Conservation (phyloP, 2,888 invertebrate species). For the Noctua janthe region DNA sequence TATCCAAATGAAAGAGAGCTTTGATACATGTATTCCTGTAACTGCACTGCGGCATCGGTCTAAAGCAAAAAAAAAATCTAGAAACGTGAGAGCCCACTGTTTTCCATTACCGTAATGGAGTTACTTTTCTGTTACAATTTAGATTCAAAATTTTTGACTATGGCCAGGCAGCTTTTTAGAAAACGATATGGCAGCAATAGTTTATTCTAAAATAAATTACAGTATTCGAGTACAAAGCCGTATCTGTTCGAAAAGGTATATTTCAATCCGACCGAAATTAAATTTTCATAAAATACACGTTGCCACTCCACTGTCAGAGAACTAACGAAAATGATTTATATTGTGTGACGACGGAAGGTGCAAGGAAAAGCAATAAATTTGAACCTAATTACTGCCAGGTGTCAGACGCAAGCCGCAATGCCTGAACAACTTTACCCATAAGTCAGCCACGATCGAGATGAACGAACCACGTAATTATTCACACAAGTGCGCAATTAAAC, state of each 20-base stretch:
- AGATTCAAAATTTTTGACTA: conserved; percentile 76
- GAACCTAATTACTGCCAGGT: conserved; percentile 86
- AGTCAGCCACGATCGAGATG: conserved; percentile 82
- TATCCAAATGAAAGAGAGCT: conserved; percentile 86
- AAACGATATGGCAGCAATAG: conserved; percentile 62
- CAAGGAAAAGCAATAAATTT: conserved; percentile 84
- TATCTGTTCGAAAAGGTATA: conserved; percentile 61
- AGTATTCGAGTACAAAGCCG: conserved; percentile 41
- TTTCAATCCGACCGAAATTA: conserved; percentile 68
- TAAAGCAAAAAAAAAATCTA: conserved; percentile 80
- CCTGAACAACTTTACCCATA: conserved; percentile 84
- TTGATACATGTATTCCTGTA: conserved; percentile 87
- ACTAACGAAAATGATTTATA: conserved; percentile 78
- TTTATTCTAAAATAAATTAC: conserved; percentile 63
- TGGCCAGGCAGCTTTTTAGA: conserved; percentile 58
- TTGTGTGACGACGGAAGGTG: conserved; percentile 77
- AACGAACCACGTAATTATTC: conserved; percentile 74
- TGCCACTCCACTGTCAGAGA: conserved; percentile 70
- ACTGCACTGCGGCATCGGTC: conserved; percentile 86
- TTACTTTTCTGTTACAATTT: conserved; percentile 84
- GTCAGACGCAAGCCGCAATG: conserved; percentile 83
- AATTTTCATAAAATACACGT: conserved; percentile 71
- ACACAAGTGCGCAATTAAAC: conserved; percentile 68
- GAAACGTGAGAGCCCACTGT: conserved; percentile 84
- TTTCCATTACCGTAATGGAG: conserved; percentile 88